These are phyloP conservation scores for Stictonetta naevosa DNA, from an alignment of 2,113 vertebrate species.

Conservation along the genomic window DNA sequence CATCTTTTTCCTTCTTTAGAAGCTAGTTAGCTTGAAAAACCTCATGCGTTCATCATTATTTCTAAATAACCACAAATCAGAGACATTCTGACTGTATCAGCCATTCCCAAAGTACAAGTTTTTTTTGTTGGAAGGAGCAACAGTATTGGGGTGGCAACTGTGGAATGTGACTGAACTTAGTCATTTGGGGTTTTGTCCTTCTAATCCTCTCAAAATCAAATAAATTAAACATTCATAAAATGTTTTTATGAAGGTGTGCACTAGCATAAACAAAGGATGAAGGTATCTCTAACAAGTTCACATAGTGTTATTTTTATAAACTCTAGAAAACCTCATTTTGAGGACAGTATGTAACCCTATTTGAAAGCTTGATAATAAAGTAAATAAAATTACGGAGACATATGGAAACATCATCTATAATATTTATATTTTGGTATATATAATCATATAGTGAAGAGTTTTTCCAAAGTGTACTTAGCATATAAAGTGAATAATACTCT, in stretches of 20 bases:
- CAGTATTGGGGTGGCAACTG: neutral
- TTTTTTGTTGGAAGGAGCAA: constrained; percentile 56
- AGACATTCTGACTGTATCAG: constrained; percentile 2
- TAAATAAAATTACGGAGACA: constrained; percentile 14
- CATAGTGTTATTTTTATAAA: constrained; percentile 63
- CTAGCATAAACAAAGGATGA: constrained; percentile 10
- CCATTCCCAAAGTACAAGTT: neutral
- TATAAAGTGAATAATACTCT: neutral
- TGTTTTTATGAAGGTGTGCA: constrained; percentile 59
- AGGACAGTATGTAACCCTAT: constrained; percentile 6
- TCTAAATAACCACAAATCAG: constrained; percentile 53
- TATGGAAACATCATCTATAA: neutral
- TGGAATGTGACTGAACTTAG: constrained; percentile 29
- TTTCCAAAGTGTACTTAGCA: neutral
- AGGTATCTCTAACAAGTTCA: constrained; percentile 19
- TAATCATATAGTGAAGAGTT: constrained; percentile 17
- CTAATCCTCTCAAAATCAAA: constrained; percentile 75
- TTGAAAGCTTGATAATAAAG: constrained; percentile 59
- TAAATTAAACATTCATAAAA: constrained; percentile 73
- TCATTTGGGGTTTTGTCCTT: constrained; percentile 40
- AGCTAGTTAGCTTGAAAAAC: constrained; percentile 52
- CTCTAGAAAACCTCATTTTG: constrained; percentile 60
- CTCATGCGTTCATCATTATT: constrained; percentile 32
- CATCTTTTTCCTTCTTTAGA: constrained; percentile 40
- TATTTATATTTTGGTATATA: constrained; percentile 13